Evolutionary conservation across 2,113 vertebrate genomes (phyloP).

Genomic region (Rissa tridactyla): DNA sequence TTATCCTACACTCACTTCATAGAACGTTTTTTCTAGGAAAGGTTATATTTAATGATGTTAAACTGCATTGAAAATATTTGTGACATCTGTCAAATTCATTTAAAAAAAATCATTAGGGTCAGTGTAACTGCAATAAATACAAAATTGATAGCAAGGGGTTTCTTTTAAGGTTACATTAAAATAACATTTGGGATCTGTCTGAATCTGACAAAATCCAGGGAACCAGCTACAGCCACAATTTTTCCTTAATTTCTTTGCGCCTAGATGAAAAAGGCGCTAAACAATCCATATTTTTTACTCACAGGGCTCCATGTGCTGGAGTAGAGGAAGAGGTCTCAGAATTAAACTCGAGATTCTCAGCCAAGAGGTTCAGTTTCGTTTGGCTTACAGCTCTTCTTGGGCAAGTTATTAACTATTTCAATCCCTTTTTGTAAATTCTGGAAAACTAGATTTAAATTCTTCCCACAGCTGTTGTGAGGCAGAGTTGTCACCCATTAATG

Average conservation of each 20-base stretch:
- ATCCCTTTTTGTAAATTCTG: neutral
- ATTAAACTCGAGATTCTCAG: neutral
- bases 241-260: conserved; percentile 3
- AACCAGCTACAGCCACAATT: neutral
- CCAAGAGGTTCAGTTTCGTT: neutral
- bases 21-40: neutral
- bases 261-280: neutral
- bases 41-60: conserved; percentile 24
- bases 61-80: conserved; percentile 56
- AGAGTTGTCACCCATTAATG: neutral
- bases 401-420: neutral
- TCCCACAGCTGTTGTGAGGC: neutral
- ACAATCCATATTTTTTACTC: conserved; percentile 20
- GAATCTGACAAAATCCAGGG: conserved; percentile 51
- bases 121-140: conserved; percentile 45
- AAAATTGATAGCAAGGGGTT: conserved; percentile 37
- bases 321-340: neutral
- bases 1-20: neutral
- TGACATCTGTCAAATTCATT: conserved; percentile 54
- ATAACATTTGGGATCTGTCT: conserved; percentile 33
- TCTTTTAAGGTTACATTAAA: conserved; percentile 46
- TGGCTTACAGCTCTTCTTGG: neutral
- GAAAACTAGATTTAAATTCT: neutral
- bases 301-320: neutral
- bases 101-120: conserved; percentile 32